Evolutionary conservation across 2,797 vertebrate genomes (phyloP), one percentile per base, ranked within the genome.

Genomic region (Sebastes oblongus): DNA sequence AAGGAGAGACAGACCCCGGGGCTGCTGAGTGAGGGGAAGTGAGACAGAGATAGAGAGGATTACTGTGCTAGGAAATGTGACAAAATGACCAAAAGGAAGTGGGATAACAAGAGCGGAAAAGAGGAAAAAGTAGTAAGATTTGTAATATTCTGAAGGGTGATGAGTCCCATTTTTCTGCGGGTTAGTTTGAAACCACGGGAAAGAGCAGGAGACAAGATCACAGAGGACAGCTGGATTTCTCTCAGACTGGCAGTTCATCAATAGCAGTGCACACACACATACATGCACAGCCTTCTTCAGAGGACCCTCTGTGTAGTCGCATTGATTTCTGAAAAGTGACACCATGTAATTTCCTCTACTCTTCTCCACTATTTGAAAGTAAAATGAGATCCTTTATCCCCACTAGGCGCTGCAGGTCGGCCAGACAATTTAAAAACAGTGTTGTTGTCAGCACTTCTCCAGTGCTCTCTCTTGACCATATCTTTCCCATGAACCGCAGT

Each of bases 1-100:
- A 85, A 90, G 85, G 90, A 93, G 83, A 91, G 88, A 86, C 78
- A 83, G 79, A 88, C 91, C 91, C 85, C 24, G 70, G 83, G 91
- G 91, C 90, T 83, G 83, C 84, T 42, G 89, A 81, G 72, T 70
- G 86, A 90, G 86, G 75, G 75, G 64, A 75, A 85, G 87, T 75
- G 79, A 90, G 81, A 70, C 68, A 77, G 62, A 84, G 78, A 86
- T 60, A 75, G 70, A 72, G 62, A 82, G 55, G 86, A 88, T 92
- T 84, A 91, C 60, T 82, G 75, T 72, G 25, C 71, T 54, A 67
- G 62, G 77, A 75, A 88, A 86, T 50, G 86, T 85, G 80, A 85
- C 81, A 86, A 85, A 87, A 85, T 83, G 83, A 86, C 84, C 80
- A 78, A 90, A 84, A 85, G 79, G 79, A 92, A 91, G 90, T 78